A percentile compares a stretch with the other conserved stretches of the same genome.
Conservation (phyloP, 2,797 vertebrate genomes). For the Tiaroga cobitis region DNA sequence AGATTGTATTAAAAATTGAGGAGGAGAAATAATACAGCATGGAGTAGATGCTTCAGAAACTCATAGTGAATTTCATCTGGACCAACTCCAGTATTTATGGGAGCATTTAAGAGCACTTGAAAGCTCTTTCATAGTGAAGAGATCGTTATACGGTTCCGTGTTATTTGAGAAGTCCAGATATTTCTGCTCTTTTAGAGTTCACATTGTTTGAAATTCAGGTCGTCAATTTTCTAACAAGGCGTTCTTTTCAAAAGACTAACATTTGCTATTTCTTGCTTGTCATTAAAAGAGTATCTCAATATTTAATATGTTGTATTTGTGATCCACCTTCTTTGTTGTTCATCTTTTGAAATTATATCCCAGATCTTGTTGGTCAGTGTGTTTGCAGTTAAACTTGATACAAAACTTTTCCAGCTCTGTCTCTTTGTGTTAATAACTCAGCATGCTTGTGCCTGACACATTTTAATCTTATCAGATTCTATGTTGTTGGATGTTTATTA, state of each 20-base stretch:
- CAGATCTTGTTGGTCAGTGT: too few relatives aligned
- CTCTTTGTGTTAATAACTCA: background rate
- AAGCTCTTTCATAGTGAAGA: background rate
- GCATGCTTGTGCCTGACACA: background rate
- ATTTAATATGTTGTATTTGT: constrained; percentile 1
- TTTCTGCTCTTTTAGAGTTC: too few relatives aligned
- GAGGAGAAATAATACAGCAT: too few relatives aligned
- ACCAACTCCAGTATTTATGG: background rate
- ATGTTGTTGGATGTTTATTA: background rate
- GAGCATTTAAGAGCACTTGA: background rate
- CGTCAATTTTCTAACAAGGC: background rate
- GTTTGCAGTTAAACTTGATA: background rate
- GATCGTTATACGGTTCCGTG: background rate
- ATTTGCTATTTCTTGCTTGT: background rate
- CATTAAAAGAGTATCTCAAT: background rate
- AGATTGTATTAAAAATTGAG: too few relatives aligned
- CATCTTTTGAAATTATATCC: too few relatives aligned
- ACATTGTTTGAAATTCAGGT: background rate
- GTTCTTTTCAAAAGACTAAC: background rate
- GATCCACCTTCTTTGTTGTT: too few relatives aligned
- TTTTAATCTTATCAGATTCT: background rate
- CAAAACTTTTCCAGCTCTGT: background rate
- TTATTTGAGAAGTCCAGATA: background rate
- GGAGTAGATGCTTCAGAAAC: background rate
- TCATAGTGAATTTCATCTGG: too few relatives aligned